Evolutionary conservation across 2,888 invertebrate genomes (phyloP).

Genomic region (Caenorhabditis sp.): DNA sequence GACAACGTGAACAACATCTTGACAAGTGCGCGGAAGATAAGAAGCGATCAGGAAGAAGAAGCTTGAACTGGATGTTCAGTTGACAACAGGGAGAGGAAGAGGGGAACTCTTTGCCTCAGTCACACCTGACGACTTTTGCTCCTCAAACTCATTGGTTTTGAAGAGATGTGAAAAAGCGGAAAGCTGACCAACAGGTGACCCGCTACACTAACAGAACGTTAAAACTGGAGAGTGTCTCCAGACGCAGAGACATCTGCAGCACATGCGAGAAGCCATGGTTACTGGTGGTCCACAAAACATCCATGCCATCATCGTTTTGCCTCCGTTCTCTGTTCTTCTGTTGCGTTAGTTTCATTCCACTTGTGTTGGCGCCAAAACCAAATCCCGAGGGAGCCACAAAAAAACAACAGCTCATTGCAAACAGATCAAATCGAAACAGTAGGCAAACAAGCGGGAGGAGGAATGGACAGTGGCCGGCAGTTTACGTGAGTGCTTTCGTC

Average conservation of each 20-base stretch:
- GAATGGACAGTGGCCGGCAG: conserved; percentile 48
- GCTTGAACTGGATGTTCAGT: neutral
- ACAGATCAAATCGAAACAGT: conserved; percentile 47
- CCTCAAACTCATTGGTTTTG: conserved; percentile 6
- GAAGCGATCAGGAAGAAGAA: neutral
- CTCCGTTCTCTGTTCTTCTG: neutral
- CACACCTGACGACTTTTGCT: conserved; percentile 50
- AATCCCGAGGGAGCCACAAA: neutral
- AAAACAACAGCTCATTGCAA: conserved; percentile 46
- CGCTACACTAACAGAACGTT: conserved; percentile 22
- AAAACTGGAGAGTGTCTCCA: neutral
- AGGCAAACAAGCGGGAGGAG: conserved; percentile 36
- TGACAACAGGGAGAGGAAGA: neutral
- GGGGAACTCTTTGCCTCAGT: neutral
- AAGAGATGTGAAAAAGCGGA: conserved; percentile 16
- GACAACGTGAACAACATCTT: conserved; percentile 10
- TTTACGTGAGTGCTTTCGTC: conserved; percentile 55
- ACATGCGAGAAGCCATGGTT: conserved; percentile 13
- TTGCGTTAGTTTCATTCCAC: neutral
- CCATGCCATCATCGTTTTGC: conserved; percentile 7
- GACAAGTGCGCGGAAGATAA: conserved; percentile 13
- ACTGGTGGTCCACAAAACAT: conserved; percentile 14
- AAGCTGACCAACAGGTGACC: conserved; percentile 50
- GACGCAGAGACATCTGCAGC: conserved; percentile 10
- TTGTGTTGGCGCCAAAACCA: neutral